Percentiles rank a stretch among this genome's conserved stretches.
Conservation (phyloP, 2,113 vertebrate species). For the Danio rerio region GRCz12tu NC_133187.1:29080001-29080500, state of each 20-base stretch:
- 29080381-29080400: constrained; percentile 58
- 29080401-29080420: constrained; percentile 63
- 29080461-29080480: constrained; percentile 39
- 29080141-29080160: constrained; percentile 23
- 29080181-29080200: constrained; percentile 39
- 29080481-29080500: constrained; percentile 1
- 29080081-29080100: constrained; percentile 34
- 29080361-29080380: constrained; percentile 52
- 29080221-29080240: constrained; percentile 39
- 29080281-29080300: background rate
- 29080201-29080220: constrained; percentile 22
- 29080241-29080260: constrained; percentile 36
- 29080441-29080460: constrained; percentile 19
- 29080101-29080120: constrained; percentile 26
- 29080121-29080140: constrained; percentile 35
- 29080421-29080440: constrained; percentile 54
- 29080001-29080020: background rate
- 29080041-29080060: background rate
- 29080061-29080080: background rate
- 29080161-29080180: constrained; percentile 55
- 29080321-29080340: constrained; percentile 43
- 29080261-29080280: constrained; percentile 24
- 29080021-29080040: background rate
- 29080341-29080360: constrained; percentile 51
- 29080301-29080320: constrained; percentile 20